Evolutionary conservation across 2,888 invertebrate genomes (phyloP).

Genomic region (Slavum lentiscoides): DNA sequence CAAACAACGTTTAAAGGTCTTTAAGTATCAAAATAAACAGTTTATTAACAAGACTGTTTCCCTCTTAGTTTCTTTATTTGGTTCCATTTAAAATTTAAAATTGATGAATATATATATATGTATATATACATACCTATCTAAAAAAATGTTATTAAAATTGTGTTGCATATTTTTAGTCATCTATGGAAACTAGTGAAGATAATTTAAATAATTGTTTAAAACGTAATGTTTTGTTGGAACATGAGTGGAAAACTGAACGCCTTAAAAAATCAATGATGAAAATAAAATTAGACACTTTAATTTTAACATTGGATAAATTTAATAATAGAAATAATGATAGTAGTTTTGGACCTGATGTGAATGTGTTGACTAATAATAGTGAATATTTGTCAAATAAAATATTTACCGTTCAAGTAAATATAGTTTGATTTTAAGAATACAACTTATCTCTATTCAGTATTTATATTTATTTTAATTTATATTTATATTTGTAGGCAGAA

Average conservation of each 20-base stretch:
- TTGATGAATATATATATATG: too few relatives aligned
- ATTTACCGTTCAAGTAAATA: not conserved
- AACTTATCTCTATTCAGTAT: not conserved
- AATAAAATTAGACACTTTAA: slow-evolving; percentile 4
- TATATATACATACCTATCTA: too few relatives aligned
- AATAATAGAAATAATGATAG: not conserved
- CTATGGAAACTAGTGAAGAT: slow-evolving; percentile 6
- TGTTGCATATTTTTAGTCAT: not conserved
- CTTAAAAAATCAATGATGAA: slow-evolving; percentile 22
- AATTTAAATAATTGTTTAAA: slow-evolving; percentile 17
- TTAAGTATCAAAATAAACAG: too few relatives aligned
- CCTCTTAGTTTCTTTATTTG: too few relatives aligned
- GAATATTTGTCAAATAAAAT: slow-evolving; percentile 11
- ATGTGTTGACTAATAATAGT: not conserved
- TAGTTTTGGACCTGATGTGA: not conserved
- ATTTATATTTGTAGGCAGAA: not conserved
- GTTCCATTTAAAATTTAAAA: too few relatives aligned
- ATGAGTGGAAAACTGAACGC: slow-evolving; percentile 16
- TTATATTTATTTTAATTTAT: not conserved
- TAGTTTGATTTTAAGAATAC: not conserved
- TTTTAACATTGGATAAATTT: not conserved
- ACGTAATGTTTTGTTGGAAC: not conserved
- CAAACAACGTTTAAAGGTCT: too few relatives aligned
- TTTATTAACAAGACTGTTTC: too few relatives aligned
- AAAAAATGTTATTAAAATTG: not conserved